A percentile compares a stretch with the other conserved stretches of the same genome.
These are phyloP conservation scores for Marisa cornuarietis DNA, from an alignment of 1,140 invertebrate genomes.

Conservation along the genomic window DNA sequence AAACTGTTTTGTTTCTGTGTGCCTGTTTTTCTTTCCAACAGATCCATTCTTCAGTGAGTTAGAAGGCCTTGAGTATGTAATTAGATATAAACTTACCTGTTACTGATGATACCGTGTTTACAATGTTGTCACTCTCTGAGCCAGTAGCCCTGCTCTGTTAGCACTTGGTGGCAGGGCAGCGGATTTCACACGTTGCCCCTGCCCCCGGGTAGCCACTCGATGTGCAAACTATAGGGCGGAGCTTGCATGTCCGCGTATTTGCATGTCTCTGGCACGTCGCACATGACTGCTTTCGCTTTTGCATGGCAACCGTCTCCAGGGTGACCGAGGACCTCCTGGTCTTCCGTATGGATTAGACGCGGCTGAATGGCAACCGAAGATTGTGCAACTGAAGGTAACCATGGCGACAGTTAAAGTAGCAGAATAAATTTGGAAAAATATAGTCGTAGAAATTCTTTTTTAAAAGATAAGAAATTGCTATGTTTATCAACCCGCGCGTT, in stretches of 20 bases:
- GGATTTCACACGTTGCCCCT: not conserved
- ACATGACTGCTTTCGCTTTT: constrained; percentile 15
- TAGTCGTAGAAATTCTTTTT: too few relatives aligned
- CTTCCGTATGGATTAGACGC: constrained; percentile 33
- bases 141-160: not conserved
- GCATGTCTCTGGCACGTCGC: constrained; percentile 1
- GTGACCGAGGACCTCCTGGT: constrained; percentile 37
- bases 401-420: too few relatives aligned
- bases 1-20: too few relatives aligned
- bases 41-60: too few relatives aligned
- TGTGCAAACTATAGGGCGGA: not conserved
- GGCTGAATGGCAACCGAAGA: constrained; percentile 31
- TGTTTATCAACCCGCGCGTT: too few relatives aligned
- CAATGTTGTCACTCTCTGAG: not conserved
- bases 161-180: not conserved
- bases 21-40: too few relatives aligned
- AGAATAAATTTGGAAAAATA: too few relatives aligned
- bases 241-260: not conserved
- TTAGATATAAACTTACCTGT: too few relatives aligned
- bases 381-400: constrained; percentile 38
- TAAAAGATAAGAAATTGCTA: too few relatives aligned
- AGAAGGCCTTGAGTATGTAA: too few relatives aligned
- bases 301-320: constrained; percentile 25
- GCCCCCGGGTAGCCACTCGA: not conserved
- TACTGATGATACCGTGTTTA: too few relatives aligned